Conservation (phyloP, 1,140 invertebrate genomes). For the Schmidtea mediterranea region DNA sequence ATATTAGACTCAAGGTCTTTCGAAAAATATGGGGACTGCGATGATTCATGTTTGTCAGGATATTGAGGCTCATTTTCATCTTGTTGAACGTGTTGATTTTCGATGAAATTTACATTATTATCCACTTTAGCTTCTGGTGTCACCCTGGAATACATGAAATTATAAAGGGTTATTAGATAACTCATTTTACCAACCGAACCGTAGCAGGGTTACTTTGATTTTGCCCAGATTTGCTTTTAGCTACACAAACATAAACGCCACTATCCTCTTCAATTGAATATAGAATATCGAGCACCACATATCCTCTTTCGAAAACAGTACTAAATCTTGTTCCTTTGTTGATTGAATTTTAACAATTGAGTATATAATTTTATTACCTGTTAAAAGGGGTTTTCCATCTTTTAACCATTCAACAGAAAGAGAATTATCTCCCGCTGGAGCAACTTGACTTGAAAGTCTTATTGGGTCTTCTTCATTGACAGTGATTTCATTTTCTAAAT, state of each 20-base stretch:
- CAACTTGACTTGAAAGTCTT: neutral
- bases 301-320: conserved; percentile 2
- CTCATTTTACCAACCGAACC: no score
- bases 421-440: conserved; percentile 1
- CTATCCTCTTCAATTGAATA: conserved; percentile 2
- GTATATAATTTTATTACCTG: neutral
- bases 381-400: neutral
- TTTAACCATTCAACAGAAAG: conserved; percentile 4
- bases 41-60: no score
- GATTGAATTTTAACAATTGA: neutral
- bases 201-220: neutral
- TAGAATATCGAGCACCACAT: neutral
- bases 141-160: no score
- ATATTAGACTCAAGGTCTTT: neutral
- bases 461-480: neutral
- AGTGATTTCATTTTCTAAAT: neutral
- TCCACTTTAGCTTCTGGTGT: no score
- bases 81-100: no score
- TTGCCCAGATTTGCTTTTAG: neutral
- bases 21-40: neutral
- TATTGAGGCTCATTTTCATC: no score
- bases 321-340: neutral
- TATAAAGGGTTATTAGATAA: no score
- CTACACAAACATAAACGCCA: conserved; percentile 3
- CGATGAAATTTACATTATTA: no score